These are phyloP conservation scores for Salvelinus namaycush DNA, from an alignment of 2,113 vertebrate species.

Conservation along the genomic window DNA sequence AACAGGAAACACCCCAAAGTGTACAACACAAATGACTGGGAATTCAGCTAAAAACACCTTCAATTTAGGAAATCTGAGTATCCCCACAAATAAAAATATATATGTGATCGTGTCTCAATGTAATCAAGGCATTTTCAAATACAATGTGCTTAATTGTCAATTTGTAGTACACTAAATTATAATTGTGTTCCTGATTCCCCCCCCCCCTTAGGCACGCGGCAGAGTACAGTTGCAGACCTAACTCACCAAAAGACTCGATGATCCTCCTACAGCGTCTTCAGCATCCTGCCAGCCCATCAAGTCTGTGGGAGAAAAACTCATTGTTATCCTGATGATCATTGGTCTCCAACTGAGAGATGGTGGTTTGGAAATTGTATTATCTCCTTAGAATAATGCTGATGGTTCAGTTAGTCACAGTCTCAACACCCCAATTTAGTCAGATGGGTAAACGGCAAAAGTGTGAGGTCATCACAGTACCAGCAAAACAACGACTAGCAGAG, in stretches of 20 bases:
- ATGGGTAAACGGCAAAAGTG: conserved; percentile 58
- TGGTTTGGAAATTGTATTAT: too few relatives aligned
- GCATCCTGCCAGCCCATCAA: not conserved
- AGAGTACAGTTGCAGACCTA: not conserved
- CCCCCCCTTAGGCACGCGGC: too few relatives aligned
- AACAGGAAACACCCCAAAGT: too few relatives aligned
- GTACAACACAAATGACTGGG: too few relatives aligned
- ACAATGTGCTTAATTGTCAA: too few relatives aligned
- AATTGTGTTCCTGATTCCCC: too few relatives aligned
- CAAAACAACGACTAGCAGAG: not conserved
- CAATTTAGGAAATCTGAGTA: too few relatives aligned
- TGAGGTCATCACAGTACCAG: conserved; percentile 54
- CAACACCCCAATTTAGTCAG: conserved; percentile 52
- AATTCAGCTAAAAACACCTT: too few relatives aligned
- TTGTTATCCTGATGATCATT: not conserved
- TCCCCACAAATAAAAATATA: too few relatives aligned
- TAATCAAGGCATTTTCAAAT: too few relatives aligned
- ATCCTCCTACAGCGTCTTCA: not conserved
- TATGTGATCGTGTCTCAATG: too few relatives aligned
- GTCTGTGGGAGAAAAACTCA: not conserved
- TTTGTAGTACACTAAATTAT: too few relatives aligned
- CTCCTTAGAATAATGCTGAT: conserved; percentile 3
- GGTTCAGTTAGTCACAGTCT: conserved; percentile 46
- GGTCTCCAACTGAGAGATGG: not conserved
- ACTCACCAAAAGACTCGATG: not conserved